phyloP scores from a whole-genome alignment of 92 coral and sea anemone species.

The Epizoanthus ramosus region DNA sequence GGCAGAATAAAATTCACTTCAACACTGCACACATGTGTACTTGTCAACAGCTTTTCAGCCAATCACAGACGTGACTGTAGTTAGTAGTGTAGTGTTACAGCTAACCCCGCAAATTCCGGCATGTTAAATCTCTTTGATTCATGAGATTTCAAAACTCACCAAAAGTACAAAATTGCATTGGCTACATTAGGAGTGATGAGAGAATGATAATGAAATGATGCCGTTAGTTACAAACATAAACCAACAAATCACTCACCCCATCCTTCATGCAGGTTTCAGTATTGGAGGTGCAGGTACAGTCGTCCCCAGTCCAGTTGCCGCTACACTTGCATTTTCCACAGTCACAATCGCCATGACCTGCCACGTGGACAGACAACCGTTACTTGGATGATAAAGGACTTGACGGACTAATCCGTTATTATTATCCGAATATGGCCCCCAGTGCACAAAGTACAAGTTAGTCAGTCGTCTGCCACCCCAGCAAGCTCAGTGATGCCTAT shows the following conservation, averaged over 20 bases:
- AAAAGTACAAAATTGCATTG: too few relatives aligned
- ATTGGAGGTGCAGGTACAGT: conserved; percentile 77
- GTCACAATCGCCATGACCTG: conserved; percentile 79
- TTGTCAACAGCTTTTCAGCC: neutral
- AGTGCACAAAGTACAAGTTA: too few relatives aligned
- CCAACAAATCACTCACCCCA: conserved; percentile 65
- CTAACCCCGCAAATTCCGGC: too few relatives aligned
- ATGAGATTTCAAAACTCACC: too few relatives aligned
- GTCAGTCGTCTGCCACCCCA: too few relatives aligned
- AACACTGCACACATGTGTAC: neutral
- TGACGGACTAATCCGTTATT: neutral
- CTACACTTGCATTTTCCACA: conserved; percentile 78
- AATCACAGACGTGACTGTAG: neutral
- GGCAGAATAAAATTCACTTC: neutral
- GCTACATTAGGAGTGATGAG: too few relatives aligned
- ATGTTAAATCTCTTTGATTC: too few relatives aligned
- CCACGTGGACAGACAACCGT: conserved; percentile 44
- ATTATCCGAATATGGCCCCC: too few relatives aligned
- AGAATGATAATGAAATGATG: too few relatives aligned
- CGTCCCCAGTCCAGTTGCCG: conserved; percentile 90
- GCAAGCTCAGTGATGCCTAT: too few relatives aligned
- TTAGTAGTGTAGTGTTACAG: neutral
- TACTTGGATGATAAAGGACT: neutral
- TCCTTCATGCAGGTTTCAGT: conserved; percentile 75
- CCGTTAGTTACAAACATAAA: neutral